A percentile compares a stretch with the other conserved stretches of the same genome.
Evolutionary conservation across 2,113 vertebrate genomes (phyloP).

Genomic region (Oncorhynchus nerka): DNA sequence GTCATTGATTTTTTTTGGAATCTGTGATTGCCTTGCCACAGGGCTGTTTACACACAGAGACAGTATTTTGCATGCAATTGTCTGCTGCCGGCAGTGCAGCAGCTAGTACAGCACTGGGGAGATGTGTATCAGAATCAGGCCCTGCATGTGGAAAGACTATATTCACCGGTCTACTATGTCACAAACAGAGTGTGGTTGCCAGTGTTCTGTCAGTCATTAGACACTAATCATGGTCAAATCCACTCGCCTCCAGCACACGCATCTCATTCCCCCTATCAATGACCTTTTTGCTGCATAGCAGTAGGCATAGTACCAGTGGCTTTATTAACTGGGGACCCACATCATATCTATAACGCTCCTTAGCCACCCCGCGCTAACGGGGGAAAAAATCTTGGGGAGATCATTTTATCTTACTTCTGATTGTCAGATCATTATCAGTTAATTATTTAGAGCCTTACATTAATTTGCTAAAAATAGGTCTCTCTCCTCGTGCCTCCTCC

Average conservation of each 20-base stretch:
- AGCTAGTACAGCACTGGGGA: not conserved
- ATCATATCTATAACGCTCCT: constrained; percentile 46
- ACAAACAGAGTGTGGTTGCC: constrained; percentile 53
- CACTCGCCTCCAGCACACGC: constrained; percentile 47
- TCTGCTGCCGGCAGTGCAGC: not conserved
- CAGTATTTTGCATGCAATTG: constrained; percentile 11
- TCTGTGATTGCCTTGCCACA: constrained; percentile 1
- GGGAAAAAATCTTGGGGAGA: constrained; percentile 61
- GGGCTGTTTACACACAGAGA: constrained; percentile 13
- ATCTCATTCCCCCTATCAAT: constrained; percentile 49
- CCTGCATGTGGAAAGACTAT: constrained; percentile 32
- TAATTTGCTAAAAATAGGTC: constrained; percentile 80
- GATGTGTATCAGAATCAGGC: constrained; percentile 21
- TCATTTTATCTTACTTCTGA: constrained; percentile 77
- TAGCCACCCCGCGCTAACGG: constrained; percentile 34
- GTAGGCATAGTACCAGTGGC: constrained; percentile 26
- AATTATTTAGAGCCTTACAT: constrained; percentile 83
- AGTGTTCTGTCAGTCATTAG: constrained; percentile 69
- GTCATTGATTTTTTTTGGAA: constrained; percentile 8
- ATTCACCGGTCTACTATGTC: constrained; percentile 52
- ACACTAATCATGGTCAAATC: constrained; percentile 62
- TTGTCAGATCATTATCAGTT: constrained; percentile 83
- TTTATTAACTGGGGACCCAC: constrained; percentile 54
- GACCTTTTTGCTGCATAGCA: constrained; percentile 22
- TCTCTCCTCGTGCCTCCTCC: constrained; percentile 47